These are phyloP conservation scores for Helicoverpa assulta DNA, from an alignment of 2,888 invertebrate genomes.

Conservation along the genomic window DNA sequence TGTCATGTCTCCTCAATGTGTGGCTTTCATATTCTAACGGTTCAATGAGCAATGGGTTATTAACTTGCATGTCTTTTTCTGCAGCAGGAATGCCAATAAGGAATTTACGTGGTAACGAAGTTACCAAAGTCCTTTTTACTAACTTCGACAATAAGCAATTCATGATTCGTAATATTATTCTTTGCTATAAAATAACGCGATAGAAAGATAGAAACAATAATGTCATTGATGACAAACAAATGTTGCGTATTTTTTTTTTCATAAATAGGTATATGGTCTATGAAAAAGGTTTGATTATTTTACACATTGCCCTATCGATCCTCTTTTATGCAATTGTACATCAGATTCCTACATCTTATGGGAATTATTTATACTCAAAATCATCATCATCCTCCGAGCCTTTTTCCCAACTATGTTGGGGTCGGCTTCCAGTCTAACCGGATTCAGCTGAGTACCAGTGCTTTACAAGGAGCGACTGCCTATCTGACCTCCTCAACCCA, in stretches of 20 bases:
- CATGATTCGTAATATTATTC: constrained; percentile 27
- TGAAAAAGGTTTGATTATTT: too few species aligned
- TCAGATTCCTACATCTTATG: too few species aligned
- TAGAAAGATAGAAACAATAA: constrained; percentile 8
- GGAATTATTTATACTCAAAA: neutral
- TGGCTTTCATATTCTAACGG: constrained; percentile 71
- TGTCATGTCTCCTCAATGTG: constrained; percentile 79
- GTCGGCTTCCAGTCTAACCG: too few species aligned
- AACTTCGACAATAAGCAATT: constrained; percentile 36
- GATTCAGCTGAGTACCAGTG: too few species aligned
- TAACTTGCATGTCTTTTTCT: constrained; percentile 15
- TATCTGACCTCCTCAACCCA: too few species aligned
- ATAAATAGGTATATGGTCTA: neutral
- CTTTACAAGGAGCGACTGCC: too few species aligned
- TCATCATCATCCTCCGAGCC: too few species aligned
- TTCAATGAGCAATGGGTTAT: constrained; percentile 31
- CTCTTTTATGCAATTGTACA: too few species aligned
- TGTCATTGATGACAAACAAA: constrained; percentile 17
- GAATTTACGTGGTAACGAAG: constrained; percentile 18
- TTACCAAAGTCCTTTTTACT: constrained; percentile 5
- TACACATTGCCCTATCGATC: too few species aligned
- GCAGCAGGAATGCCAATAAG: constrained; percentile 3
- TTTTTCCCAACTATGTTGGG: too few species aligned
- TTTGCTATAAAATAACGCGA: neutral
- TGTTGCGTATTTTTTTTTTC: neutral